Evolutionary conservation across 2,888 invertebrate genomes (phyloP), one percentile per base, ranked within the genome.

Genomic region (Nemotelus nigrinus): DNA sequence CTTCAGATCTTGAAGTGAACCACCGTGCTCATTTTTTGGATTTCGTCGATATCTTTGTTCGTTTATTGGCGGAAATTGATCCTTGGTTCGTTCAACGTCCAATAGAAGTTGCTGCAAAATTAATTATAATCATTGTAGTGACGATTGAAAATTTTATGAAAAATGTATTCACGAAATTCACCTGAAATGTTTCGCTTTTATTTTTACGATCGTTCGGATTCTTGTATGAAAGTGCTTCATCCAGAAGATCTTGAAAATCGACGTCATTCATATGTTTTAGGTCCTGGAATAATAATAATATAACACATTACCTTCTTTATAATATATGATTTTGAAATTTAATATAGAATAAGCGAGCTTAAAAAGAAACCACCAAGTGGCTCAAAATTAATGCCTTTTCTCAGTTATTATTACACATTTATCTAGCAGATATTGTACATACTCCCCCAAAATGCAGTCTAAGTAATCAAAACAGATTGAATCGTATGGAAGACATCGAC

Each of bases 141-240:
- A 3, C 60, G 10, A 25, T 25, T 25, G 25, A 39, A 10, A 53
- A 65, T 47, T 41, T 44, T n/a, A 10, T 7, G 45, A 60, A 67
- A 3, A 41, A 72, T 44, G 0, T 25, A 25, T 25, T 25, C 25
- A 25, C 25, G 25, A 25, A 25, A 25, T 50, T 48, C 41, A 95
- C 95, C 90, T 93, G 92, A 87, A 95, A 95, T 78, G 93, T 90
- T 87, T 90, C 90, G 87, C 95, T 95, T 88, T 95, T 95, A 83
- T 94, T 94, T 87, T 94, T 93, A 81, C 93, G 90, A 86, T 95
- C 95, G 88, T 94, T 93, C 77, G 95, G 95, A 85, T 92, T 91
- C 87, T 94, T 94, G 88, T 95, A 95, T 81, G 91, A 92, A 85
- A 94, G 92, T 81, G 94, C 95, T 89, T 95, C 95, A 85, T 95